Base-by-base conservation (phyloP, 1,140 invertebrate genomes). In the Neotoxoptera formosana region DNA sequence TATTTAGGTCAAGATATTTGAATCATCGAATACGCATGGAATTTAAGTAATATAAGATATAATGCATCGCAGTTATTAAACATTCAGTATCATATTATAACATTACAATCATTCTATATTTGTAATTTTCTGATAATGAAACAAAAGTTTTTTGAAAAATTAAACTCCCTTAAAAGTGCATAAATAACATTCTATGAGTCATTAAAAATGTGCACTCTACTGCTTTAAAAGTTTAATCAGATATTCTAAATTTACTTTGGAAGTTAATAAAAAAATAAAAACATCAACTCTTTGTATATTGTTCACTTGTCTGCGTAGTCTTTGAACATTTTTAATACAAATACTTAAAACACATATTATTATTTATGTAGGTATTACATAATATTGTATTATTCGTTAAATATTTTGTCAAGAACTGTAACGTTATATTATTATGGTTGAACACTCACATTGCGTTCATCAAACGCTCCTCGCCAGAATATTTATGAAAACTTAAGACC, bases 191-290 rank as follows among this genome's bases (percentile, higher is more conserved):
- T 47, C 21, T 25, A 87, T 17, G 30, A 87, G 45, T 87, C 45
- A 45, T 87, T 87, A 87, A 87, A 87, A 87, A 47, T 47, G 11
- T 87, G 30, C n/a, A 76, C 30, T 76, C 60, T 47, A 87, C n/a
- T 48, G n/a, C 30, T 88, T n/a, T n/a, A n/a, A 48, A 87, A 87
- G 86, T 51, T 87, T 87, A 48, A 87, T 87, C 47, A 87, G 47
- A 48, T 87, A 87, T 45, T 86, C 41, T 47, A 86, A 86, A 47
- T 45, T 41, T 86, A 30, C 41, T 47, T 41, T 30, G 41, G 45
- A n/a, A 47, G 76, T 83, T 41, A 83, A 41, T 83, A 83, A 83
- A 83, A 83, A 83, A 11, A 67, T n/a, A 67, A n/a, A 9, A 30
- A 81, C 4, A 67, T n/a, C 60, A n/a, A 76, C 60, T 76, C n/a